Evolutionary conservation across 2,113 vertebrate species (phyloP).

Genomic region (Petroica traversi): DNA sequence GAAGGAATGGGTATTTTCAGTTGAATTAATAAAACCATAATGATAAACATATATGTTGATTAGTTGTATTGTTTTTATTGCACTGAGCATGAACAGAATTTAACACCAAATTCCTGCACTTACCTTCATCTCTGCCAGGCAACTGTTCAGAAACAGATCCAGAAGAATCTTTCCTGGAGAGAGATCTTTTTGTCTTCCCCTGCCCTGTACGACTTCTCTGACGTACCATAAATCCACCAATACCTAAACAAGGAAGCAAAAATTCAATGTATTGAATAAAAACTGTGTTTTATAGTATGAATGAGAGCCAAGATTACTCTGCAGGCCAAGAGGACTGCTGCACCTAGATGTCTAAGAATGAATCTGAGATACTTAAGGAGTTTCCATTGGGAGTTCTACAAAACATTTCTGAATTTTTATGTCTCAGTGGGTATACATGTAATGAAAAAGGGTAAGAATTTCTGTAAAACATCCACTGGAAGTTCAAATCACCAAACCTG

Average conservation of each 20-base stretch:
- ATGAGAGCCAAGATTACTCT: not conserved
- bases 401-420: not conserved
- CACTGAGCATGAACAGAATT: not conserved
- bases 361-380: not conserved
- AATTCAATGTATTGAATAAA: not conserved
- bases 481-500: not conserved
- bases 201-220: constrained; percentile 91
- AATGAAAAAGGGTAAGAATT: not conserved
- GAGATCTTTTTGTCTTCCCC: constrained; percentile 83
- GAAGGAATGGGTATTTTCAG: not conserved
- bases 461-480: not conserved
- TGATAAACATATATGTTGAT: not conserved
- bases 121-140: constrained; percentile 83
- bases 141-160: constrained; percentile 85
- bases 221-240: constrained; percentile 98
- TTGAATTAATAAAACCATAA: not conserved
- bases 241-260: constrained; percentile 76
- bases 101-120: not conserved
- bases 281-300: not conserved
- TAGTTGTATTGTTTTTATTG: not conserved
- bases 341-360: not conserved
- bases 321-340: not conserved
- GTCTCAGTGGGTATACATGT: not conserved
- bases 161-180: constrained; percentile 86
- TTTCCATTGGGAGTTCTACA: accelerated